Evolutionary conservation across 1,140 invertebrate genomes (phyloP), one percentile per base, ranked within the genome.

Genomic region (Neelides sp.): DNA sequence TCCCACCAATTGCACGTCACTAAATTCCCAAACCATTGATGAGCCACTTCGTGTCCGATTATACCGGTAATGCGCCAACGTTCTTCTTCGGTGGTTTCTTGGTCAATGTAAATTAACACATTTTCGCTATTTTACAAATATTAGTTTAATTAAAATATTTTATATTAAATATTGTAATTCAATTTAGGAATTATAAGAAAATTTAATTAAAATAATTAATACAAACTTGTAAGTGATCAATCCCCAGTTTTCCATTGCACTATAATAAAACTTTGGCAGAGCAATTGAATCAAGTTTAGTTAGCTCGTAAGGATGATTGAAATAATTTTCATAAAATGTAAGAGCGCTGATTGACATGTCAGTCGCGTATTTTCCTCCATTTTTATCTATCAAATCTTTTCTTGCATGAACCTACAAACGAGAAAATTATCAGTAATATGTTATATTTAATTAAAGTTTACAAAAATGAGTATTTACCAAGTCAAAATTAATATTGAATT

Each of bases 181-280:
- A 10, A 45, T 28, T n/a, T n/a, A n/a, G n/a, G n/a, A 10, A 23
- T 23, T 7, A 23, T 15, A 8, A 23, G 15, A 7, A 13, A 15
- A 23, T 7, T 13, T 43, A 13, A 43, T 4, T 43, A 7, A 20
- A 43, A 28, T 30, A 20, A 4, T 10, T 15, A 12, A 27, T 26
- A 30, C 17, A 50, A 20, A 82, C 86, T 83, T 78, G 68, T 86
- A 96, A 1, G 86, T 94, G n/a, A 94, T 78, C 0, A 93, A 66
- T 1, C 85, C 84, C 83, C 83, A 87, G 65, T 89, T 87, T 64
- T 87, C 85, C 84, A 87, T 89, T 3, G 84, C 92, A 0, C 88
- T 91, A n/a, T 86, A 85, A 40, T 78, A 77, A 63, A 95, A 95
- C 68, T 96, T 90, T 0, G 92, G 89, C 41, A 96, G 67, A 0